Evolutionary conservation across 2,888 invertebrate species (phyloP).

Genomic region (Ptilodon capucinus): DNA sequence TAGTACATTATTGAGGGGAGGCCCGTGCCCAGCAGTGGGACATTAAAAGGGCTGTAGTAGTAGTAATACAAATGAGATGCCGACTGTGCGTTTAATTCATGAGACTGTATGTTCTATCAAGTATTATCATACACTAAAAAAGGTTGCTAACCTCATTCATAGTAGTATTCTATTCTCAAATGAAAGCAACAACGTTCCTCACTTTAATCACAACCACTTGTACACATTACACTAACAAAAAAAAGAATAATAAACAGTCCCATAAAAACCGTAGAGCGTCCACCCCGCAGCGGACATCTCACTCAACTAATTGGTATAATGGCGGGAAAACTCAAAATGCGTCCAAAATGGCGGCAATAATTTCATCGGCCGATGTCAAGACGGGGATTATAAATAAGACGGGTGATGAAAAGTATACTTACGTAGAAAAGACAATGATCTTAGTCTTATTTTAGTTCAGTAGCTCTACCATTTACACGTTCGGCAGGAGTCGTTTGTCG

Average conservation of each 20-base stretch:
- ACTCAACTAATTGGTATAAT: slow-evolving; percentile 81
- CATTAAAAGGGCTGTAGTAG: too few species aligned
- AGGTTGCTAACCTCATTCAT: background rate
- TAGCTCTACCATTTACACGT: too few species aligned
- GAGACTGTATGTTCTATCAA: too few species aligned
- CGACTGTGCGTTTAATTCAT: too few species aligned
- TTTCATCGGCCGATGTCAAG: slow-evolving; percentile 70
- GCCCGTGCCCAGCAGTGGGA: too few species aligned
- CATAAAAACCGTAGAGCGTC: slow-evolving; percentile 70
- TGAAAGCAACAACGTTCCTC: slow-evolving; percentile 7
- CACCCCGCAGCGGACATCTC: slow-evolving; percentile 74
- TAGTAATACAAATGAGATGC: too few species aligned
- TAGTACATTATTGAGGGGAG: too few species aligned
- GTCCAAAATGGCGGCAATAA: slow-evolving; percentile 70
- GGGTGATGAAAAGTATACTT: slow-evolving; percentile 76
- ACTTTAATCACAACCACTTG: slow-evolving; percentile 26
- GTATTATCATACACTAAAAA: background rate
- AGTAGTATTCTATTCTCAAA: background rate
- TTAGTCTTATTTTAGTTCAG: slow-evolving; percentile 60
- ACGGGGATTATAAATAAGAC: slow-evolving; percentile 72
- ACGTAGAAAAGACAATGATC: slow-evolving; percentile 73
- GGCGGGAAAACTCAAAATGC: slow-evolving; percentile 71
- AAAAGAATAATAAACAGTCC: slow-evolving; percentile 48
- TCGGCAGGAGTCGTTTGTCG: too few species aligned
- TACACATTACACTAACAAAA: slow-evolving; percentile 29